Evolutionary conservation across 2,113 vertebrate genomes (phyloP), one percentile per base, ranked within the genome.

Genomic region (Trinectes maculatus): DNA sequence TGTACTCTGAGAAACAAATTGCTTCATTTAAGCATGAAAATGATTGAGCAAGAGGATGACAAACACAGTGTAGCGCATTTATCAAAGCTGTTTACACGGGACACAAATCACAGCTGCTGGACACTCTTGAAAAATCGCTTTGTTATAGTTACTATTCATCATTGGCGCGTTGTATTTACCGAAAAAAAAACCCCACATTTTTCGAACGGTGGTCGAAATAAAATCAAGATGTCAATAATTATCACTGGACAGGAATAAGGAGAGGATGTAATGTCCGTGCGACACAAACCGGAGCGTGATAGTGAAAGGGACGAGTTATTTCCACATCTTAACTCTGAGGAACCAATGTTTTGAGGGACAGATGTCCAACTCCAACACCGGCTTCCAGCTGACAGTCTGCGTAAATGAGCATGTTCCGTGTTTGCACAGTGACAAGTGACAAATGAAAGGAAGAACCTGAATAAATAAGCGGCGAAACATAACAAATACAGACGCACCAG

Each of bases 1-100:
- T 91, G 89, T 66, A 56, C 85, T 79, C 78, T 22, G 82, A 79
- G 84, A 89, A 90, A 92, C 90, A 91, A 92, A 93, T 92, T 91
- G 90, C 89, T 91, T 92, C 82, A 90, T 91, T 92, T 91, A 87
- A 84, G 78, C 84, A 88, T 86, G 91, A 86, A 92, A 92, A 90
- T 93, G 87, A 92, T 91, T 91, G 90, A 91, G 85, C 84, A 87
- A 90, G 84, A 80, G 89, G 77, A 87, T 77, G 90, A 87, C 87
- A 85, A 87, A 89, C 73, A 86, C 71, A 67, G 82, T 62, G 13
- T 62, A 86, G 80, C 79, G 84, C 86, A 92, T 93, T 92, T 71
- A 93, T 93, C 90, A 93, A 90, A 86, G 81, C 84, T 90, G 90
- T 90, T 91, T 90, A 85, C 86, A 80, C 36, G 36, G 77, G 66